Evolutionary conservation across 2,797 vertebrate species (phyloP), one percentile per base, ranked within the genome.

Genomic region (Echiichthys vipera): DNA sequence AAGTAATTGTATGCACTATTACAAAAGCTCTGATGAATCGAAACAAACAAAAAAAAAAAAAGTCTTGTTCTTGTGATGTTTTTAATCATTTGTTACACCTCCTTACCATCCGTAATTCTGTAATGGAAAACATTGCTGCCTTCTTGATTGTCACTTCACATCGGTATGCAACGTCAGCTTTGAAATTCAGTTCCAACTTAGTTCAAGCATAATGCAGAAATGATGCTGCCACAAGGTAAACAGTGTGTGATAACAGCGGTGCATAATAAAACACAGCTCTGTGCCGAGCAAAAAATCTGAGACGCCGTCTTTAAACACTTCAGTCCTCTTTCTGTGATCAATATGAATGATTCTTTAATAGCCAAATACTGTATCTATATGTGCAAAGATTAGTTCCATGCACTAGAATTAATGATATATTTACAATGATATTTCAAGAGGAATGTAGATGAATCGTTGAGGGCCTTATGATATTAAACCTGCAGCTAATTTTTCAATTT

Each of bases 131-230:
- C 71, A 65, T 49, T 9, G 39, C 78, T 54, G 65, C 78, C 64
- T 42, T 59, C 70, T 64, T 89, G 89, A 88, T 85, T 85, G 65
- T 80, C 74, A 61, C 73, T 74, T 67, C 79, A 61, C 70, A 79
- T 62, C 70, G 63, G 49, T 34, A 61, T 56, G 72, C 70, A 73
- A 70, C 67, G 65, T 68, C 68, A 29, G 55, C 63, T 87, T 72
- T 73, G 53, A 77, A 88, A 84, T 84, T 74, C 71, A 73, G 57
- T 68, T 73, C 59, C 68, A 62, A 62, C 70, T 74, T 58, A 69
- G 71, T 71, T 79, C 57, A 68, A 66, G 57, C 62, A 57, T 72
- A 74, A 80, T 58, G 74, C 65, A 75, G 55, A 79, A 84, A 84
- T 46, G 42, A 78, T 66, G 75, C 51, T 51, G 59, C 51, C 13